Conservation (phyloP, 1,140 invertebrate genomes). For the Cataglyphis hispanica region DNA sequence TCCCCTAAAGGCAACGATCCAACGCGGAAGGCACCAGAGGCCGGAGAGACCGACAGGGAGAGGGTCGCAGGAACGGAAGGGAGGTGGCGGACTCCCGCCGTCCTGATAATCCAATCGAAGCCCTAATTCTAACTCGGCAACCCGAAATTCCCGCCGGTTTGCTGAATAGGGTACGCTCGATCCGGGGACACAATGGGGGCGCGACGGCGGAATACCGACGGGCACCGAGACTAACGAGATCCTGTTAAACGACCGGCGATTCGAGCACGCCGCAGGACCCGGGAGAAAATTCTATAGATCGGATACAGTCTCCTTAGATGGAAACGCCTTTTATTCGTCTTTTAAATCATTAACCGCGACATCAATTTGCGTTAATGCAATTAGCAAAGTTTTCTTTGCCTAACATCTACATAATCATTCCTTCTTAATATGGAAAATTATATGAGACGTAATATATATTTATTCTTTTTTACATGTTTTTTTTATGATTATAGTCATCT, state of each 20-base stretch:
- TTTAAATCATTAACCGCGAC: neutral
- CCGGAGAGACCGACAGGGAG: slow-evolving; percentile 67
- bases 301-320: slow-evolving; percentile 43
- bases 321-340: slow-evolving; percentile 20
- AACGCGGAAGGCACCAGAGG: slow-evolving; percentile 81
- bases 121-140: slow-evolving; percentile 86
- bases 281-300: slow-evolving; percentile 61
- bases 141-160: slow-evolving; percentile 85
- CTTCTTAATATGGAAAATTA: neutral
- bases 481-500: neutral
- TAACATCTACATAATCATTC: neutral
- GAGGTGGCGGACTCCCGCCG: slow-evolving; percentile 65
- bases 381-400: neutral
- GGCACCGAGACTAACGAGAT: slow-evolving; percentile 79
- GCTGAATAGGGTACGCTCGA: slow-evolving; percentile 84
- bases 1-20: slow-evolving; percentile 75
- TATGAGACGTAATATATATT: too few relatives aligned
- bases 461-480: too few relatives aligned
- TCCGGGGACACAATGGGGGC: slow-evolving; percentile 82
- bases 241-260: slow-evolving; percentile 77
- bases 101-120: slow-evolving; percentile 86
- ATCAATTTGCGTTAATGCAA: slow-evolving; percentile 11
- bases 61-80: slow-evolving; percentile 51
- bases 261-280: slow-evolving; percentile 47
- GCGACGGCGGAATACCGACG: slow-evolving; percentile 76